Base-by-base conservation (phyloP, 2,888 invertebrate species). In the Amorpha juglandis region DNA sequence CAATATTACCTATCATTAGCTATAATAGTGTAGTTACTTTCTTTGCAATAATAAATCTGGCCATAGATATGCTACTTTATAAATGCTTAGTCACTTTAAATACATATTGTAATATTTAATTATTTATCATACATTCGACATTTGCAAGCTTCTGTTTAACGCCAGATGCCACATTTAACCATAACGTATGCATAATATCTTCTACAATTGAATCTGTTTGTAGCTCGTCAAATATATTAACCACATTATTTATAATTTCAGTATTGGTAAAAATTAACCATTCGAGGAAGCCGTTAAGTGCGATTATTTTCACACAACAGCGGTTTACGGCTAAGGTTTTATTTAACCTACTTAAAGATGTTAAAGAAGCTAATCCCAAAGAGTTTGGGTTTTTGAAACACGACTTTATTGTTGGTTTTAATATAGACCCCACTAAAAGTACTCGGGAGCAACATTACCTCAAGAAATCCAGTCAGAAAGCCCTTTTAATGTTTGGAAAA, bases 311-410 rank as follows among this genome's bases (percentile, higher is more conserved):
- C 83, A 96, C 96, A 0, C 89, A 95, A 75, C 93, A 96, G 72
- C 92, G 97, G 62, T 96, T 96, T 73, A 96, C 97, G 0, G 96
- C 97, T 0, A 96, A 97, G 86, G 93, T 97, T 8, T 77, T 98
- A 0, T 96, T 94, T 79, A 95, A 96, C 69, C 80, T 97, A 4
- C 75, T 98, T 6, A 93, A 95, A 67, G 87, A 91, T 0, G 94
- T 94, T 0, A 89, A 86, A 11, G 75, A 91, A 27, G 48, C 68
- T 0, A 88, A 94, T 69, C 88, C 94, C 0, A 62, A 69, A 4
- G 87, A 94, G 12, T 95, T 95, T 70, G 87, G 88, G 0, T 95
- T 96, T 73, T 77, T 97, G 0, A 92, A 94, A 68, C 94, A 96
- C 0, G 96, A 97, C 74, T 98, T 96, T 79, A 92, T 97, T 64